Evolutionary conservation across 1,140 invertebrate species (phyloP).

Genomic region (Scaptodrosophila lebanonensis): DNA sequence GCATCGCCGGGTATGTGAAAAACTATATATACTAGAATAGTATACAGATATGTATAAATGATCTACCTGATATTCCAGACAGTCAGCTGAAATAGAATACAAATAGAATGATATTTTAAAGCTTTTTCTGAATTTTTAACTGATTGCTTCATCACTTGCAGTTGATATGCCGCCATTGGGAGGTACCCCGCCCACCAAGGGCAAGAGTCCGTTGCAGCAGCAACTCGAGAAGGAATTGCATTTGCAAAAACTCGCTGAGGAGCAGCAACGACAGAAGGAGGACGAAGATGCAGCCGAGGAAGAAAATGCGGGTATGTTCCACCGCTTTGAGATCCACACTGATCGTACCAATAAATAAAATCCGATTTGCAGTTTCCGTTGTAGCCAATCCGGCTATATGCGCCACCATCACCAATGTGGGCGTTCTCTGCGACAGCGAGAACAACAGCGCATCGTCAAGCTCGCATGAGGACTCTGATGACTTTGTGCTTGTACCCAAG

Average conservation of each 20-base stretch:
- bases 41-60: background rate
- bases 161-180: slow-evolving; percentile 65
- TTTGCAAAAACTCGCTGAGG: slow-evolving; percentile 56
- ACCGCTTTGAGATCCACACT: background rate
- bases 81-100: no score
- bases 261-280: slow-evolving; percentile 57
- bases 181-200: slow-evolving; percentile 65
- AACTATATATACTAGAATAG: no score
- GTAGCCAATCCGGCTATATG: slow-evolving; percentile 74
- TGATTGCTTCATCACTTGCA: slow-evolving; percentile 34
- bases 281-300: slow-evolving; percentile 56
- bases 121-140: slow-evolving; percentile 6
- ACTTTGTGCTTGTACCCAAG: slow-evolving; percentile 91
- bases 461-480: slow-evolving; percentile 86
- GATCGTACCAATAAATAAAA: background rate
- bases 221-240: slow-evolving; percentile 62
- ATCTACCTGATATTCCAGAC: background rate
- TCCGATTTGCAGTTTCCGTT: slow-evolving; percentile 53
- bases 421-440: slow-evolving; percentile 75
- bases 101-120: background rate
- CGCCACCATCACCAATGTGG: slow-evolving; percentile 74
- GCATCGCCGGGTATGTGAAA: slow-evolving; percentile 71
- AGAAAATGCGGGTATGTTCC: slow-evolving; percentile 53
- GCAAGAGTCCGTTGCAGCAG: slow-evolving; percentile 69
- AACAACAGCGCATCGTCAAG: slow-evolving; percentile 79